Evolutionary conservation across 1,140 invertebrate species (phyloP).

Genomic region (Drosophila albomicans): DNA sequence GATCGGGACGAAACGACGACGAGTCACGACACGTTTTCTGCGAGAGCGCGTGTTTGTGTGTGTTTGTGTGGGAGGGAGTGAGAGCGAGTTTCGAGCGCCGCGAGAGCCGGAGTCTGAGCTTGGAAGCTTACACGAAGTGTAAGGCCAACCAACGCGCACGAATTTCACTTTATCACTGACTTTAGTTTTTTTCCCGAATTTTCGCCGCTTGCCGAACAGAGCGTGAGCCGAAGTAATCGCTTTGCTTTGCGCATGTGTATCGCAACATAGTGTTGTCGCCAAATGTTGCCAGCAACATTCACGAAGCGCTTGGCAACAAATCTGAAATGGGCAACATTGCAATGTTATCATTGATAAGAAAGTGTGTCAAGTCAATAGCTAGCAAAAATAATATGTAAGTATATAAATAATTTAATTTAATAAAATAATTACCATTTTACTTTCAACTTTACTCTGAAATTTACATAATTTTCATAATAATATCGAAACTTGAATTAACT

Average conservation of each 20-base stretch:
- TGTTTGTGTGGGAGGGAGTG: conserved; percentile 3
- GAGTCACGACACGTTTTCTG: conserved; percentile 21
- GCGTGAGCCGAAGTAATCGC: conserved; percentile 4
- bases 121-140: conserved; percentile 65
- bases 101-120: conserved; percentile 58
- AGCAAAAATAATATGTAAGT: background rate
- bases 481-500: background rate
- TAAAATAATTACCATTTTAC: too few species aligned
- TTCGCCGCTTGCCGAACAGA: conserved; percentile 23
- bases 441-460: too few species aligned
- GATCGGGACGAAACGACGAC: conserved; percentile 56
- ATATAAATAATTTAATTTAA: background rate
- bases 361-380: background rate
- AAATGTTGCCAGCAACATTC: conserved; percentile 40
- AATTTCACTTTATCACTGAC: conserved; percentile 74
- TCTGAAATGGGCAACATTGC: background rate
- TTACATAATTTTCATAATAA: too few species aligned
- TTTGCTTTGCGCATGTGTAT: conserved; percentile 16
- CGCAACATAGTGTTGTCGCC: conserved; percentile 21
- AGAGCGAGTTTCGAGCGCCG: conserved; percentile 9
- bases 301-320: background rate
- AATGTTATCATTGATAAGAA: background rate
- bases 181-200: conserved; percentile 62
- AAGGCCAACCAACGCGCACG: conserved; percentile 66
- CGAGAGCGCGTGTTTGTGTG: conserved; percentile 13